Evolutionary conservation across 2,888 invertebrate species (phyloP).

Genomic region (Torymus aiolomorphi): DNA sequence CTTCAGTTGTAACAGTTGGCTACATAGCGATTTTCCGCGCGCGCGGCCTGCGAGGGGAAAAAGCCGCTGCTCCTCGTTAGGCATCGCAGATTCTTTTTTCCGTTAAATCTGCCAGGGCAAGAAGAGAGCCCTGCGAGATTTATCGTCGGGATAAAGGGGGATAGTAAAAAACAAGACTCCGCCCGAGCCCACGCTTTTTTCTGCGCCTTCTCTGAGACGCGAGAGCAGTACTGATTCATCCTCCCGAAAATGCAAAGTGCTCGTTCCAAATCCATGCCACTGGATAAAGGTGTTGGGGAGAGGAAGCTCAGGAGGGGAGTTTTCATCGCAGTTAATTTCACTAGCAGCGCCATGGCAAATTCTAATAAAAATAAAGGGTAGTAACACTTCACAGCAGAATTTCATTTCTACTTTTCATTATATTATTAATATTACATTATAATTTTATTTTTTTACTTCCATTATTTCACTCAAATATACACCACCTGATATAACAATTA

Average conservation of each 20-base stretch:
- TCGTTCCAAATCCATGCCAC: constrained; percentile 45
- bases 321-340: constrained; percentile 55
- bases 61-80: constrained; percentile 60
- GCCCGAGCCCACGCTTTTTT: constrained; percentile 42
- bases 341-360: constrained; percentile 17
- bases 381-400: background rate
- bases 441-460: too few species aligned
- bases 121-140: constrained; percentile 62
- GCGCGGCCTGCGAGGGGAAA: constrained; percentile 24
- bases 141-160: constrained; percentile 67
- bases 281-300: constrained; percentile 51
- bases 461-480: too few species aligned
- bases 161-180: constrained; percentile 63
- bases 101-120: constrained; percentile 61
- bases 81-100: constrained; percentile 60
- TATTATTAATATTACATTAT: constrained; percentile 4
- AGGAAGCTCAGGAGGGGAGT: background rate
- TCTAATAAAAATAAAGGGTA: constrained; percentile 38
- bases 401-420: constrained; percentile 5
- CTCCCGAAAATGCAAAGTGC: constrained; percentile 55
- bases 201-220: constrained; percentile 43
- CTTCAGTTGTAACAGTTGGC: background rate
- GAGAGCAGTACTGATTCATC: constrained; percentile 31
- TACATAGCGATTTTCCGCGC: constrained; percentile 9
- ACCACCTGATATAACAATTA: too few species aligned